Evolutionary conservation across 2,797 vertebrate species (phyloP).

Genomic region (Jordanella pulchra): DNA sequence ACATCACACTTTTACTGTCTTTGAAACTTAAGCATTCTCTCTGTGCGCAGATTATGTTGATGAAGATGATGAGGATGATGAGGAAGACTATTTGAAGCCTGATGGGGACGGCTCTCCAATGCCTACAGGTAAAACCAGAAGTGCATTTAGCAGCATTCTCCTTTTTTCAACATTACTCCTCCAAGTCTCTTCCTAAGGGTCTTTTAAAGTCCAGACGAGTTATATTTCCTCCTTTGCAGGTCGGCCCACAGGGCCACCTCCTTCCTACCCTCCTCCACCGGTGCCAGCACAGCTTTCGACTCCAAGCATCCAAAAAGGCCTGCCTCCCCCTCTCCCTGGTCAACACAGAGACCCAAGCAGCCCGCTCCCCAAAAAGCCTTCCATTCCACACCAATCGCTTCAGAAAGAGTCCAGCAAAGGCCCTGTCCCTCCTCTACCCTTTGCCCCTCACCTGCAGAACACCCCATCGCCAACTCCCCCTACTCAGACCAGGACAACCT

Average conservation of each 20-base stretch:
- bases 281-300: constrained; percentile 75
- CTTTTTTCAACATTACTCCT: not conserved
- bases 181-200: not conserved
- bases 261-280: constrained; percentile 90
- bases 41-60: constrained; percentile 72
- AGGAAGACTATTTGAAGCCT: constrained; percentile 88
- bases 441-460: constrained; percentile 55
- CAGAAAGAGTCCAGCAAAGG: constrained; percentile 61
- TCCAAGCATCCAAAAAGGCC: constrained; percentile 40
- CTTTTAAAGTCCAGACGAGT: not conserved
- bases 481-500: not conserved
- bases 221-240: constrained; percentile 43
- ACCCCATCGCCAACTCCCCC: not conserved
- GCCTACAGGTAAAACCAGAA: constrained; percentile 2
- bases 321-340: constrained; percentile 52
- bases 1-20: not conserved
- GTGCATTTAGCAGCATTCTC: constrained; percentile 40
- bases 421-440: constrained; percentile 60
- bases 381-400: constrained; percentile 27
- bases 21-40: not conserved
- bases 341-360: constrained; percentile 33
- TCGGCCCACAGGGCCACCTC: constrained; percentile 79
- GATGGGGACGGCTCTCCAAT: constrained; percentile 68
- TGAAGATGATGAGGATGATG: constrained; percentile 87
- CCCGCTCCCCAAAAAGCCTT: constrained; percentile 48